Evolutionary conservation across 2,888 invertebrate genomes (phyloP).

Genomic region (Barypeithes pellucidus): DNA sequence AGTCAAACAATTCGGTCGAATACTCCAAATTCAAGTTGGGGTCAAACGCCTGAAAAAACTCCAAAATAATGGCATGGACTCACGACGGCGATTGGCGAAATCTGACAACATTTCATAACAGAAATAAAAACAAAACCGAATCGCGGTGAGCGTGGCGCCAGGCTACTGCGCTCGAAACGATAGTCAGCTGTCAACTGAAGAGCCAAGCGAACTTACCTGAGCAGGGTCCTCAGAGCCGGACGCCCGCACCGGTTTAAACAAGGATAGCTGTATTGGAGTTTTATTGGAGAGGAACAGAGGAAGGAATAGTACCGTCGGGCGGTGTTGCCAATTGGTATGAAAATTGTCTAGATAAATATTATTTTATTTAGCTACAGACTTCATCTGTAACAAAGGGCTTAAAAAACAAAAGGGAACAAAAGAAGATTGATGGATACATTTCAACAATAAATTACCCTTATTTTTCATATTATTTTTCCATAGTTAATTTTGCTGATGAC

Average conservation of each 20-base stretch:
- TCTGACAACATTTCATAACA: conserved; percentile 41
- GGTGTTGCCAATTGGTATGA: conserved; percentile 5
- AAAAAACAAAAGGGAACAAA: no score
- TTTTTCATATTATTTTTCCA: no score
- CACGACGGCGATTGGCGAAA: conserved; percentile 28
- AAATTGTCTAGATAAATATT: no score
- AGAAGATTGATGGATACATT: no score
- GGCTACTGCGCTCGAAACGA: conserved; percentile 33
- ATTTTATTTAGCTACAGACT: no score
- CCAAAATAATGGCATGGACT: conserved; percentile 13
- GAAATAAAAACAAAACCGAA: conserved; percentile 19
- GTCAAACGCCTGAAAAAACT: conserved; percentile 34
- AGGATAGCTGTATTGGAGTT: conserved; percentile 31
- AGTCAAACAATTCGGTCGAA: conserved; percentile 26
- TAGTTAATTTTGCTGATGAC: no score
- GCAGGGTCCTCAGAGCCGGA: conserved; percentile 41
- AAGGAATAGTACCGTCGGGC: not conserved
- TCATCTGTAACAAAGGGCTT: no score
- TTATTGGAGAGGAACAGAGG: conserved; percentile 10
- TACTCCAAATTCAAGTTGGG: conserved; percentile 6
- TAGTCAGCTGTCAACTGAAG: conserved; percentile 54
- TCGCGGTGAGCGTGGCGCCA: conserved; percentile 15
- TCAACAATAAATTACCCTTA: no score
- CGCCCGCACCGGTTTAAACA: conserved; percentile 36
- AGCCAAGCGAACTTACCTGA: conserved; percentile 30